A percentile compares a stretch with the other conserved stretches of the same genome.
Conservation (phyloP, 2,797 vertebrate species). For the Catamblyrhynchus diadema region DNA sequence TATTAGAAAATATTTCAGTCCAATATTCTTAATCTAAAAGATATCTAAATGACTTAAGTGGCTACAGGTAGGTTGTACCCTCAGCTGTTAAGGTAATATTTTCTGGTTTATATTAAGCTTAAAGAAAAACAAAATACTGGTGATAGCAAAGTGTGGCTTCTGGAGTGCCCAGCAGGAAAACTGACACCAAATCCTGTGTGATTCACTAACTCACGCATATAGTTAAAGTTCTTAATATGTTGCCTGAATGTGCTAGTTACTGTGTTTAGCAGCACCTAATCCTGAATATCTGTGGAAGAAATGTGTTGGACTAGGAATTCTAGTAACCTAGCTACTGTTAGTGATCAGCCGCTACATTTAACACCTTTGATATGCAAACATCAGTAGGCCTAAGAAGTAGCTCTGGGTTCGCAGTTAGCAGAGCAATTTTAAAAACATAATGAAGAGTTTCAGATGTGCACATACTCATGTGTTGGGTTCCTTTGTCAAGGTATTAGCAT, state of each 20-base stretch:
- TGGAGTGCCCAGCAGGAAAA: neutral
- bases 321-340: neutral
- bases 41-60: neutral
- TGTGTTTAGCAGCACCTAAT: neutral
- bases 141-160: neutral
- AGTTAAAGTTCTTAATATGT: neutral
- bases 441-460: neutral
- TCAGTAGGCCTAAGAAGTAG: neutral
- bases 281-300: neutral
- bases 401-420: neutral
- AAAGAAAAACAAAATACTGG: neutral
- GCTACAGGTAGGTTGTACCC: neutral
- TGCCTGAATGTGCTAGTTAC: neutral
- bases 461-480: neutral
- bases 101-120: neutral
- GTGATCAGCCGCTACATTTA: neutral
- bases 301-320: neutral
- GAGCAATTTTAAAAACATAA: neutral
- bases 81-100: neutral
- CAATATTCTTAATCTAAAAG: neutral
- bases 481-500: constrained; percentile 87
- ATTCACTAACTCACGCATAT: neutral
- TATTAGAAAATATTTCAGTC: neutral
- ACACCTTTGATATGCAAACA: neutral
- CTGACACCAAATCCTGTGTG: neutral